A percentile compares a stretch with the other conserved stretches of the same genome.
These are phyloP conservation scores for Tolmerus cingulatus DNA, from an alignment of 2,888 invertebrate genomes.

Conservation along the genomic window DNA sequence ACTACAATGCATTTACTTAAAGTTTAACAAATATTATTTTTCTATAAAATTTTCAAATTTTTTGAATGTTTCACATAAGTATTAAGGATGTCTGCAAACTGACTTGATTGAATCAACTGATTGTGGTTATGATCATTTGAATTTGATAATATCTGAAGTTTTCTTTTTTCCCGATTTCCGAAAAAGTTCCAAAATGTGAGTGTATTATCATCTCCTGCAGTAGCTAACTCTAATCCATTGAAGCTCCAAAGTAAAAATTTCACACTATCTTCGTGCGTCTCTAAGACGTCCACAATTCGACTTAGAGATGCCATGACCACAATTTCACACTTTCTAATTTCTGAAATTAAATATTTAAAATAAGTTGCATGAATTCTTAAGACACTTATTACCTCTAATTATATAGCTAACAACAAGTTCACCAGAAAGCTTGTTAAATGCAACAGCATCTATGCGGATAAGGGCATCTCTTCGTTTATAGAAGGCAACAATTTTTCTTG, in stretches of 20 bases:
- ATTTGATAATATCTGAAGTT: not conserved
- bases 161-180: conserved; percentile 11
- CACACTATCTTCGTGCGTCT: conserved; percentile 55
- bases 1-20: no score
- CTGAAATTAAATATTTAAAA: conserved; percentile 46
- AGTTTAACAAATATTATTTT: not conserved
- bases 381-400: conserved; percentile 51
- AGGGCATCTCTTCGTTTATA: conserved; percentile 56
- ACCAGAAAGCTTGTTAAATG: conserved; percentile 62
- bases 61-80: not conserved
- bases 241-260: conserved; percentile 60
- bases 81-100: not conserved
- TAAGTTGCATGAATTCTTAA: not conserved
- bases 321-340: conserved; percentile 53
- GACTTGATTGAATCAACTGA: not conserved
- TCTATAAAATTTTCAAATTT: not conserved
- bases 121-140: not conserved
- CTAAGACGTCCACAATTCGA: conserved; percentile 59
- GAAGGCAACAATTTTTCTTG: conserved; percentile 57
- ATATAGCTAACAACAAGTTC: conserved; percentile 62
- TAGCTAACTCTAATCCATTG: conserved; percentile 58
- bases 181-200: conserved; percentile 63
- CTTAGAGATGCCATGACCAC: conserved; percentile 60
- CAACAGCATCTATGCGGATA: conserved; percentile 58
- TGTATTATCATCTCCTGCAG: conserved; percentile 62